Evolutionary conservation across 2,113 vertebrate genomes (phyloP), one percentile per base, ranked within the genome.

Genomic region (Bos taurus): DNA sequence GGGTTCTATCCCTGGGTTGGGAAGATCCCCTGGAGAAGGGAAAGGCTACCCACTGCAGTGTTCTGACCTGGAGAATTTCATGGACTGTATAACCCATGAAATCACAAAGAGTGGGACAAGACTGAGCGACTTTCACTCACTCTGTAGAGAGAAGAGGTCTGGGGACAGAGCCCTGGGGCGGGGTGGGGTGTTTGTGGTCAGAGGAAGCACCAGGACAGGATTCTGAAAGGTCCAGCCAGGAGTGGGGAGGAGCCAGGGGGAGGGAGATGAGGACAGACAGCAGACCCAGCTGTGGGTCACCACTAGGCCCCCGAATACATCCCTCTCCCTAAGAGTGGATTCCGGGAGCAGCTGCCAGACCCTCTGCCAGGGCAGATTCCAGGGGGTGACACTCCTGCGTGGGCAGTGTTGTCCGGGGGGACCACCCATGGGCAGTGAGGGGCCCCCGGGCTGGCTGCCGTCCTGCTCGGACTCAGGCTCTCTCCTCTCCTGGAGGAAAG

Each of bases 51-150:
- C 19, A 71, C n/a, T 71, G 10, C 67, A 11, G 67, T 40, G 12
- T 71, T 36, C 64, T 71, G 64, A 5, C 64, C 64, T 2, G 17
- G 17, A 36, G 2, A 71, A 71, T 21, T 71, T 19, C 64, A 36
- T 71, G 64, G 19, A 36, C n/a, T 67, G n/a, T 23, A 3, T 36
- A 71, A 11, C 64, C n/a, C 17, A 0, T 36, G n/a, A n/a, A 9
- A 21, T 23, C 4, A 0, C 64, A 12, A 36, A 36, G n/a, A 23
- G 64, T 71, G n/a, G 10, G 64, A 36, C 9, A 23, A 0, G n/a
- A 71, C 19, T 71, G n/a, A 71, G 9, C 17, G 5, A 3, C n/a
- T 36, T 23, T 71, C 9, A 12, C 10, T 23, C 67, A 36, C 0
- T 26, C n/a, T 33, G 3, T 13, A 13, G 62, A 64, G 48, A 57